These are phyloP conservation scores for Falcaria lacertinaria DNA, from an alignment of 2,888 invertebrate genomes.

Conservation along the genomic window DNA sequence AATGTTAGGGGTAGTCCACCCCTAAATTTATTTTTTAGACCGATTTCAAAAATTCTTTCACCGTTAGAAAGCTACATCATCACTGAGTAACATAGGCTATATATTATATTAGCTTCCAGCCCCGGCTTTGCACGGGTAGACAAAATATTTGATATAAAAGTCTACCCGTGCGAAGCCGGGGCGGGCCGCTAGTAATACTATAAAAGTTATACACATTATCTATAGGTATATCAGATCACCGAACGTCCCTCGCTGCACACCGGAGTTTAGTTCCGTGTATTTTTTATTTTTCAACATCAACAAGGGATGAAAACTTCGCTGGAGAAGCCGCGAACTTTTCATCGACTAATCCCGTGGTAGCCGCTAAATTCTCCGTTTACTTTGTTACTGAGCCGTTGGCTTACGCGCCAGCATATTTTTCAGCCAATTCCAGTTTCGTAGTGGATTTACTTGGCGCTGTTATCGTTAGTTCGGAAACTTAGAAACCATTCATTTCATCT, in stretches of 20 bases:
- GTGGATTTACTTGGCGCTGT: conserved; percentile 58
- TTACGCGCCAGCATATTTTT: conserved; percentile 70
- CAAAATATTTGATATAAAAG: too few species aligned
- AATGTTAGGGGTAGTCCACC: too few species aligned
- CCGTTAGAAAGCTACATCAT: too few species aligned
- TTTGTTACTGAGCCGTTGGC: conserved; percentile 58
- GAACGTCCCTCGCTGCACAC: conserved; percentile 32
- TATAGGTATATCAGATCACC: too few species aligned
- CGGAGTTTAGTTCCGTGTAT: conserved; percentile 38
- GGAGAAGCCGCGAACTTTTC: conserved; percentile 53
- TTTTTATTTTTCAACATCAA: conserved; percentile 61
- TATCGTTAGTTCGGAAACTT: conserved; percentile 58
- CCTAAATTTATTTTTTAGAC: too few species aligned
- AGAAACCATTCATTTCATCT: conserved; percentile 16
- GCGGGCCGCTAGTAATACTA: too few species aligned
- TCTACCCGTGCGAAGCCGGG: too few species aligned
- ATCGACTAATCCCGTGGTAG: conserved; percentile 65
- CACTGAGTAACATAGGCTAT: too few species aligned
- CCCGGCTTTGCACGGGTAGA: too few species aligned
- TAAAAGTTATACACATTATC: too few species aligned
- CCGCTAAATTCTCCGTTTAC: conserved; percentile 72
- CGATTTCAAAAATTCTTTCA: too few species aligned
- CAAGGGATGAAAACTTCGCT: conserved; percentile 69
- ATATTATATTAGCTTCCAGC: too few species aligned
- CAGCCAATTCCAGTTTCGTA: conserved; percentile 55